phyloP scores from a whole-genome alignment of 2,113 vertebrate species.

The Edolisoma coerulescens region DNA sequence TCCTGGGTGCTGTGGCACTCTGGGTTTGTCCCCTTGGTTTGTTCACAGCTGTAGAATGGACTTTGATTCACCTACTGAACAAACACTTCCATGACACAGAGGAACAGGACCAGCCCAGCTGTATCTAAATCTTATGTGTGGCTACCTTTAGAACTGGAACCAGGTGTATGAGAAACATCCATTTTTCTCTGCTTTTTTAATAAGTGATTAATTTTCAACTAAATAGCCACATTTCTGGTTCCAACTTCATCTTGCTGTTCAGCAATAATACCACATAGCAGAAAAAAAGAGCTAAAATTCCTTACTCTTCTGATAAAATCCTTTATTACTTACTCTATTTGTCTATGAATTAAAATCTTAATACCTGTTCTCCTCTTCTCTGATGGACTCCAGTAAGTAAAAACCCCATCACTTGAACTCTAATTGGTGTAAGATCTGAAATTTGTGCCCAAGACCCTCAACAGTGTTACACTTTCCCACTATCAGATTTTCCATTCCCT shows the following conservation, averaged over 20 bases:
- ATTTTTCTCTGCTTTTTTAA: not conserved
- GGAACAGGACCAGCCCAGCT: not conserved
- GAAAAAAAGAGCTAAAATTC: not conserved
- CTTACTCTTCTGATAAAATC: not conserved
- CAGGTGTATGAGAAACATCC: not conserved
- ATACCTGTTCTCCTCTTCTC: not conserved
- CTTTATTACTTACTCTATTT: not conserved
- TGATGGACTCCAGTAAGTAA: not conserved
- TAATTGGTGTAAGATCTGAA: not conserved
- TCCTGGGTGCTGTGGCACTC: not conserved
- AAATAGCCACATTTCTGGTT: not conserved
- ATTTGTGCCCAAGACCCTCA: not conserved
- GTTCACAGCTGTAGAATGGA: not conserved
- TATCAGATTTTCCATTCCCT: not conserved
- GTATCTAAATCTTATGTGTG: not conserved
- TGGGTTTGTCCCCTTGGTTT: not conserved
- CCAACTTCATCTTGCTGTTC: not conserved
- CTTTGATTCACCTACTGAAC: conserved; percentile 22
- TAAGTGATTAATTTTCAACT: not conserved
- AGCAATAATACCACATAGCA: fast-evolving
- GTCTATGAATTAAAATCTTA: not conserved
- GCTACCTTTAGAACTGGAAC: not conserved
- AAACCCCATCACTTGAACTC: not conserved
- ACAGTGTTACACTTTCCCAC: not conserved
- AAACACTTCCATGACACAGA: not conserved